Base-by-base conservation (phyloP, 2,113 vertebrate species). In the Python bivittatus region DNA sequence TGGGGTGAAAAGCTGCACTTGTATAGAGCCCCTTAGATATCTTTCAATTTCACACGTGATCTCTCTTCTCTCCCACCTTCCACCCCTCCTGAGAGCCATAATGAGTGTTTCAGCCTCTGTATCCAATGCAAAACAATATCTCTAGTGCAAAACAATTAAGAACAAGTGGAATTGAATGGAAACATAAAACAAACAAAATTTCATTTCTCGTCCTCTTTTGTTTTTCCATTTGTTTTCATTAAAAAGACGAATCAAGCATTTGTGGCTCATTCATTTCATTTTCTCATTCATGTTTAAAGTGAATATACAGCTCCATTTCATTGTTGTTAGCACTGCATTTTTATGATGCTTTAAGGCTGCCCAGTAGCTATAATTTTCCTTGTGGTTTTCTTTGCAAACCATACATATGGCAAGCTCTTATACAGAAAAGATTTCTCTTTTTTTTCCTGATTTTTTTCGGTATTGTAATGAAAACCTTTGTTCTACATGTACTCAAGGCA, bases 201-300 rank as follows among this genome's bases (percentile, higher is more conserved):
- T 33, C 6, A 86, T 86, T 53, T 29, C 52, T 53, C 15, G 1
- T 6, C 52, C 48, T 86, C 15, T 86, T 53, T 86, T 86, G 48
- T 54, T 54, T 86, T 86, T 86, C 84, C 29, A 86, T 86, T 53
- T 38, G 29, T 86, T 86, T 86, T 54, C 48, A 54, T 54, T 86
- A 54, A 52, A 68, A 64, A 87, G 20, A 52, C n/a, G 27, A 64
- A 68, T 88, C n/a, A 88, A 88, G 38, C 22, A 38, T 33, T 58
- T 52, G 27, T 52, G 27, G 54, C 38, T n/a, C 60, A 88, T 42
- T 60, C 22, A 1, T 44, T 58, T 88, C 23, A 68, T n/a, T 64
- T 79, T 89, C 20, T 68, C 42, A 22, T 89, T 89, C 87, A 58
- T 60, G 72, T 88, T 88, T 88, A 86, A 15, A 88, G 61, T 29